Conservation (phyloP, 2,797 vertebrate genomes). For the Cirrhinus molitorella region DNA sequence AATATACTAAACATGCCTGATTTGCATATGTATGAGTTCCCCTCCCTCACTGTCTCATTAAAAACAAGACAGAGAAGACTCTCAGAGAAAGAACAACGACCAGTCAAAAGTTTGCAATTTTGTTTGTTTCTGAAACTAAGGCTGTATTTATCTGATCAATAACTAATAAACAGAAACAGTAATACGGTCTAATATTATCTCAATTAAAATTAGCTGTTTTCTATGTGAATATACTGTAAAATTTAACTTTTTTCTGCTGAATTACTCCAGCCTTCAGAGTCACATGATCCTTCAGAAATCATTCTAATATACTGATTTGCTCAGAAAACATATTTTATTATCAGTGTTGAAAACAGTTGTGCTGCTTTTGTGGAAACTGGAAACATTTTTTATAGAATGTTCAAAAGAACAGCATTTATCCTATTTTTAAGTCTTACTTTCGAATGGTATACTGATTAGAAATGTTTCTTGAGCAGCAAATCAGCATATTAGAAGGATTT, state of each 20-base stretch:
- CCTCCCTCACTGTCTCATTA: neutral
- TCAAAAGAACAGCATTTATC: neutral
- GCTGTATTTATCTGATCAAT: neutral
- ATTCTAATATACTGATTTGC: neutral
- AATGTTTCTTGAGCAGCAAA: neutral
- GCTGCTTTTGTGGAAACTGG: neutral
- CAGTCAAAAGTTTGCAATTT: neutral
- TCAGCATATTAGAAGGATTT: neutral
- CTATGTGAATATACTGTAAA: too few relatives aligned
- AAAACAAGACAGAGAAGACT: constrained; percentile 9
- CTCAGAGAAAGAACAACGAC: neutral
- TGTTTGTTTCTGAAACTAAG: neutral
- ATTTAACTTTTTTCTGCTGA: neutral
- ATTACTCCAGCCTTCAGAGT: neutral
- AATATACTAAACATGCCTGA: neutral
- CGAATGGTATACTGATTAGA: neutral
- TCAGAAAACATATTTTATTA: neutral
- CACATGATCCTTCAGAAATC: neutral
- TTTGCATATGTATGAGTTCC: constrained; percentile 21
- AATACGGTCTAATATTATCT: neutral
- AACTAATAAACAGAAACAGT: neutral
- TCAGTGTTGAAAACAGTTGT: neutral
- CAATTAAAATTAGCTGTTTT: too few relatives aligned
- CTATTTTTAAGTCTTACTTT: neutral
- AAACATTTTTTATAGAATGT: neutral